Evolutionary conservation across 2,888 invertebrate species (phyloP).

Genomic region (Agriopis leucophaearia): DNA sequence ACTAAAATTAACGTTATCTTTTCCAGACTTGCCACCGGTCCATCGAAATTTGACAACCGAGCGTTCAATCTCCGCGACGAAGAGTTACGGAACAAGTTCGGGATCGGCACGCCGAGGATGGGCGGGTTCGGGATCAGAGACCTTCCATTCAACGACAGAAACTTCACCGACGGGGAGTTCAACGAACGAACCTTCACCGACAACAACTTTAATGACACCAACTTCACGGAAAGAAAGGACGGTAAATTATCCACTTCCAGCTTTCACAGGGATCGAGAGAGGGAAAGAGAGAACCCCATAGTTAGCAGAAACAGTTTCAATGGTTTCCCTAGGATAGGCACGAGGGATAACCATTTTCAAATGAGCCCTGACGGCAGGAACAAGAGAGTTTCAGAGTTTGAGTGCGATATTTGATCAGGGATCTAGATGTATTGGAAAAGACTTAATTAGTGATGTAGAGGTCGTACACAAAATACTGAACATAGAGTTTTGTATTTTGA

Average conservation of each 20-base stretch:
- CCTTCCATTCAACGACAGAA: conserved; percentile 77
- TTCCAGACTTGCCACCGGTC: conserved; percentile 71
- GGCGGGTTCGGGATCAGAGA: conserved; percentile 83
- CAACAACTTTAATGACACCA: conserved; percentile 70
- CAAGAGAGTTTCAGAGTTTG: conserved; percentile 88
- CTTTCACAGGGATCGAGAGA: conserved; percentile 73
- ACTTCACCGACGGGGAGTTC: conserved; percentile 73
- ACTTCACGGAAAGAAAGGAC: conserved; percentile 72
- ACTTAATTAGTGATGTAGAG: conserved; percentile 19
- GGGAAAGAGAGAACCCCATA: conserved; percentile 78
- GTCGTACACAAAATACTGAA: not conserved
- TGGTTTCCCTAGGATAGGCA: conserved; percentile 78
- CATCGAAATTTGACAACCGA: conserved; percentile 76
- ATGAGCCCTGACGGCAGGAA: conserved; percentile 80
- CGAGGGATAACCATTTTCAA: conserved; percentile 78
- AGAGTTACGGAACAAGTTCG: conserved; percentile 77
- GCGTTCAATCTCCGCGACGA: conserved; percentile 79
- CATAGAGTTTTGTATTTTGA: not conserved
- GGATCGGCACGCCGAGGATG: conserved; percentile 79
- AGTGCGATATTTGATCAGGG: conserved; percentile 85
- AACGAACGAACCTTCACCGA: conserved; percentile 70
- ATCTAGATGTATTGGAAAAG: conserved; percentile 36
- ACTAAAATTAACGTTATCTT: not conserved
- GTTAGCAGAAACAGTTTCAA: conserved; percentile 84
- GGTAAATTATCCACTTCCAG: conserved; percentile 82